Evolutionary conservation across 2,888 invertebrate species (phyloP).

Genomic region (Diadegma fenestrale): DNA sequence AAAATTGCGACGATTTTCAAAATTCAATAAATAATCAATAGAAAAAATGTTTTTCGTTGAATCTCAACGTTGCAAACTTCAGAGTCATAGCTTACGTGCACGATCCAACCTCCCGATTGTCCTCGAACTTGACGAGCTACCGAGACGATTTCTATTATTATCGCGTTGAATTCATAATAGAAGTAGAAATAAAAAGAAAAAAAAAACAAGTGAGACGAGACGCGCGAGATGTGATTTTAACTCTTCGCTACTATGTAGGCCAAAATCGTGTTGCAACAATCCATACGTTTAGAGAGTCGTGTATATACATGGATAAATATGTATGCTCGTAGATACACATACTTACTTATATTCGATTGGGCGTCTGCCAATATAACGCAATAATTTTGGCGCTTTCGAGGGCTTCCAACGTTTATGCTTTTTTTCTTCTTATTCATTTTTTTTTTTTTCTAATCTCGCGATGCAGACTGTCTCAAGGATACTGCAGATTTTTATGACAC

Average conservation of each 20-base stretch:
- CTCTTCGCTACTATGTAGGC: conserved; percentile 68
- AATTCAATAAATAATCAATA: too few relatives aligned
- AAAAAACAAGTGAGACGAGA: neutral
- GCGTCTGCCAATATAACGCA: conserved; percentile 76
- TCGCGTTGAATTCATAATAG: conserved; percentile 19
- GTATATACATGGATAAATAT: neutral
- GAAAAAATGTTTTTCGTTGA: too few relatives aligned
- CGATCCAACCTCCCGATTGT: conserved; percentile 8
- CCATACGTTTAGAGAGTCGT: conserved; percentile 38
- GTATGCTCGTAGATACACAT: neutral
- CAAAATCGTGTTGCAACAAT: conserved; percentile 70
- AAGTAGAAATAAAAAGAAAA: conserved; percentile 5
- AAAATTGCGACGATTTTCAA: too few relatives aligned
- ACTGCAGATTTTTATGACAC: too few relatives aligned
- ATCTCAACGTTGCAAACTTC: too few relatives aligned
- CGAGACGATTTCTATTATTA: conserved; percentile 21
- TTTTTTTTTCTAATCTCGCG: conserved; percentile 7
- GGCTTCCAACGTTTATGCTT: conserved; percentile 53
- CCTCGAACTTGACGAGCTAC: conserved; percentile 39
- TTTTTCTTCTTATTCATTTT: conserved; percentile 16
- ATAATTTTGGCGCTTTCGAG: conserved; percentile 77
- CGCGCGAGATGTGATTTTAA: conserved; percentile 43
- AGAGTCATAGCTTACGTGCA: neutral
- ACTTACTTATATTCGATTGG: conserved; percentile 70
- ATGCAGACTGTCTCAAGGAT: conserved; percentile 48